Base-by-base conservation (phyloP, 2,888 invertebrate species). In the Nephrotoma flavescens region DNA sequence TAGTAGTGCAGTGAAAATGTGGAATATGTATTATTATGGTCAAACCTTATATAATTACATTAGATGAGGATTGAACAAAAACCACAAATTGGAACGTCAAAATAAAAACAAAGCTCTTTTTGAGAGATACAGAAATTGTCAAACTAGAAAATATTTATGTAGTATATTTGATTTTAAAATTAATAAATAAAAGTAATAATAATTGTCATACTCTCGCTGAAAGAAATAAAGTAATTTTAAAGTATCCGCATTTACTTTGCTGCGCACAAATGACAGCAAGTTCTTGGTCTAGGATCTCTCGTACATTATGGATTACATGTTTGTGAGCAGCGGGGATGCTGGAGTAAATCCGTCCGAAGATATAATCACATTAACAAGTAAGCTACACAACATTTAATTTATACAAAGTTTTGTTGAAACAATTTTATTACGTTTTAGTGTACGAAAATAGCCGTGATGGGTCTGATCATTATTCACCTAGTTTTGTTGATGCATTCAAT, bases 401-500 rank as follows among this genome's bases (percentile, higher is more conserved):
- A 31, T 15, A 19, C 11, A 2, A 45, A 45, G 9, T 15, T 45
- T 45, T 1, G 11, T 2, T 19, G 41, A 3, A 11, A n/a, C 4
- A 42, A 31, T 41, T 71, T n/a, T 71, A 12, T 41, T 31, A 31
- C 31, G 31, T 86, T 71, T 86, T 52, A 87, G 90, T 91, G 87
- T 91, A 91, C 88, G 91, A 91, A 88, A 89, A 90, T 86, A 84
- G 7, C 15, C 84, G 84, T 9, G 84, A 84, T 15, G 84, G 84
- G 9, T 42, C 41, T 42, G 88, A 89, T 41, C 91, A 91, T 84
- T 92, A 91, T 88, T 90, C 91, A 0, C 91, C 91, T 0, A 85
- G 31, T 19, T 91, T 89, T 88, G 91, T 91, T 87, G 89, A 89
- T 86, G 89, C 90, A n/a, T 92, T 91, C 86, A 91, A 91, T 88